phyloP scores from a whole-genome alignment of 2,113 vertebrate species.

The Mesembrinibis cayennensis region DNA sequence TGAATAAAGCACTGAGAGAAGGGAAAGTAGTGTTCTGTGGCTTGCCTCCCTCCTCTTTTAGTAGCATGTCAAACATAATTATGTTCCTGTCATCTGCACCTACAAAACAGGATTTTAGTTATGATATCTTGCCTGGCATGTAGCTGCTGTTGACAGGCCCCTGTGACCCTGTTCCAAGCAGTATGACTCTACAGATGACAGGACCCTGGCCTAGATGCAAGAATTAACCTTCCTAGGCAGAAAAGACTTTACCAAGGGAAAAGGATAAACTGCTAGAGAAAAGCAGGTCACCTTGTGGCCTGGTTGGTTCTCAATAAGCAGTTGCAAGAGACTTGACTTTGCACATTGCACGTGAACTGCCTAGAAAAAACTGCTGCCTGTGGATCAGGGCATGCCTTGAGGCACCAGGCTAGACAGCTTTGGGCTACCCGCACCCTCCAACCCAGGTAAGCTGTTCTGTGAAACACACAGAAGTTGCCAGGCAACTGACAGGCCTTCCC shows the following conservation, averaged over 20 bases:
- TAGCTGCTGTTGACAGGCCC: conserved; percentile 36
- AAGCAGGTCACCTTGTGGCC: background rate
- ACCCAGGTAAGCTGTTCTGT: background rate
- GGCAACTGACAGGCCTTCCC: background rate
- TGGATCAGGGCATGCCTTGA: background rate
- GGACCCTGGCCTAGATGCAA: conserved; percentile 14
- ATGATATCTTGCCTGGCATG: conserved; percentile 36
- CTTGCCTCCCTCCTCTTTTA: conserved; percentile 24
- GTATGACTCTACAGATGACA: conserved; percentile 1
- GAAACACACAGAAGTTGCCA: background rate
- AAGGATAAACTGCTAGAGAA: background rate
- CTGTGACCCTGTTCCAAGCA: background rate
- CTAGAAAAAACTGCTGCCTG: background rate
- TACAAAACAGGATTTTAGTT: conserved; percentile 45
- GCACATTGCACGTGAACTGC: background rate
- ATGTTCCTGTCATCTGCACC: conserved; percentile 21
- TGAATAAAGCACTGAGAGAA: background rate
- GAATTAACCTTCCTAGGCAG: background rate
- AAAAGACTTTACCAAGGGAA: background rate
- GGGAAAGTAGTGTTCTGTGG: background rate
- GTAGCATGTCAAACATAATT: conserved; percentile 49
- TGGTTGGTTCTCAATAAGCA: background rate
- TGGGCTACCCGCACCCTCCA: background rate
- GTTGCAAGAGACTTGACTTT: background rate
- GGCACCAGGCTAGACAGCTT: background rate